Evolutionary conservation across 1,140 invertebrate species (phyloP).

Genomic region (Sitophilus oryzae): DNA sequence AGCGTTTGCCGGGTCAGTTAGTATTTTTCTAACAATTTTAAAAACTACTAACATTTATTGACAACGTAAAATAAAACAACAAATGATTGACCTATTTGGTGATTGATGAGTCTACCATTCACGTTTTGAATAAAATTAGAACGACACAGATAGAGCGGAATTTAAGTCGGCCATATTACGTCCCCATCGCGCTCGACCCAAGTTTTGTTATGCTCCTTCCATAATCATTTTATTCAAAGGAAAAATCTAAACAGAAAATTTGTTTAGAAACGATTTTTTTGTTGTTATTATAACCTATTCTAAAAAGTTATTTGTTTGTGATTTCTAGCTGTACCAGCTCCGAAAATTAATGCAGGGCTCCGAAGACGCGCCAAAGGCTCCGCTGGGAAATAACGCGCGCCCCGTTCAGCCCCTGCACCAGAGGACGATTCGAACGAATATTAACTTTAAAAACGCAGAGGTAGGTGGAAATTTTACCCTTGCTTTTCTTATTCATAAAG

Average conservation of each 20-base stretch:
- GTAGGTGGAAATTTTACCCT: slow-evolving; percentile 22
- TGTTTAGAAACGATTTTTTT: too few relatives aligned
- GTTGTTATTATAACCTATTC: not conserved
- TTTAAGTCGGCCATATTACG: too few relatives aligned
- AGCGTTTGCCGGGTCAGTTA: too few relatives aligned
- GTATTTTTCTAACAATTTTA: too few relatives aligned
- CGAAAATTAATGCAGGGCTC: slow-evolving; percentile 83
- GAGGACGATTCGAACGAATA: slow-evolving; percentile 91
- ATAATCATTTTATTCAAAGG: not conserved
- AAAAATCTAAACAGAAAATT: not conserved
- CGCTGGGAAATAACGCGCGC: slow-evolving; percentile 89
- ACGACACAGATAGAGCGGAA: too few relatives aligned
- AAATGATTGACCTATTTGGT: too few relatives aligned
- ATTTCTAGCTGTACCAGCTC: slow-evolving; percentile 72
- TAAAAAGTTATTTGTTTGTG: not conserved
- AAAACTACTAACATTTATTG: too few relatives aligned
- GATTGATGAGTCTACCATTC: too few relatives aligned
- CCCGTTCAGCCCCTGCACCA: slow-evolving; percentile 85
- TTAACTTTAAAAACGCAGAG: slow-evolving; percentile 66
- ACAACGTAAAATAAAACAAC: too few relatives aligned
- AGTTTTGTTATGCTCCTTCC: too few relatives aligned
- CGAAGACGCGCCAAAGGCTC: slow-evolving; percentile 74
- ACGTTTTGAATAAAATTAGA: too few relatives aligned
- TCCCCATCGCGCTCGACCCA: too few relatives aligned
- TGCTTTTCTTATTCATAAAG: not conserved